Evolutionary conservation across 2,888 invertebrate genomes (phyloP).

Genomic region (Xiphydria camelus): DNA sequence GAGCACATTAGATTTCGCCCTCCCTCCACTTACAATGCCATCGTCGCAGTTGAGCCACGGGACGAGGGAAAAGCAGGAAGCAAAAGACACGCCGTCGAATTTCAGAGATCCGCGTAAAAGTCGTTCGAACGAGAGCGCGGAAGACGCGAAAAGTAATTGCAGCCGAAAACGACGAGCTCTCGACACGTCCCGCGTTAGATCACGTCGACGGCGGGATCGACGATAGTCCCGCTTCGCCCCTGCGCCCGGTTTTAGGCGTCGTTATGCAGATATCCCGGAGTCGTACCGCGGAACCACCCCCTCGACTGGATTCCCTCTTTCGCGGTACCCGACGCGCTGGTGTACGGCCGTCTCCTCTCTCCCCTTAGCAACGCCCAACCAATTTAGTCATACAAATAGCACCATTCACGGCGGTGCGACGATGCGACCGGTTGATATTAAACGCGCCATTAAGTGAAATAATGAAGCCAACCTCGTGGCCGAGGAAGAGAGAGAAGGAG

Average conservation of each 20-base stretch:
- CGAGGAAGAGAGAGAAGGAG: not conserved
- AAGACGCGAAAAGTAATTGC: too few relatives aligned
- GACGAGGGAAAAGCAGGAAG: too few relatives aligned
- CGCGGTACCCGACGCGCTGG: not conserved
- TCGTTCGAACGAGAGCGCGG: too few relatives aligned
- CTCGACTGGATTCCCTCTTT: not conserved
- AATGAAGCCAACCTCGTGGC: slow-evolving; percentile 31
- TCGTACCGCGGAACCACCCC: not conserved
- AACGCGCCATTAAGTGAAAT: slow-evolving; percentile 42
- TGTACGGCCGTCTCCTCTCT: not conserved
- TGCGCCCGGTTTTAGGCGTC: not conserved
- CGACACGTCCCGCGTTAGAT: not conserved
- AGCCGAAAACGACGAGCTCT: too few relatives aligned
- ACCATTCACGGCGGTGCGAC: slow-evolving; percentile 29
- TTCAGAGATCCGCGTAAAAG: too few relatives aligned
- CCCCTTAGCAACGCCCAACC: slow-evolving; percentile 33
- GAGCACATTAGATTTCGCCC: too few relatives aligned
- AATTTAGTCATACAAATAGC: slow-evolving; percentile 46
- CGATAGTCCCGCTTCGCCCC: not conserved
- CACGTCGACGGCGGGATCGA: not conserved
- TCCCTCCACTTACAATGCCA: too few relatives aligned
- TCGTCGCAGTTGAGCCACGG: too few relatives aligned
- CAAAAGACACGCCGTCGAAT: too few relatives aligned
- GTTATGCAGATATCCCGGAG: slow-evolving; percentile 1
- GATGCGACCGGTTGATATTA: slow-evolving; percentile 37